Conservation (phyloP, 2,888 invertebrate genomes). For the Aphrophora alni region DNA sequence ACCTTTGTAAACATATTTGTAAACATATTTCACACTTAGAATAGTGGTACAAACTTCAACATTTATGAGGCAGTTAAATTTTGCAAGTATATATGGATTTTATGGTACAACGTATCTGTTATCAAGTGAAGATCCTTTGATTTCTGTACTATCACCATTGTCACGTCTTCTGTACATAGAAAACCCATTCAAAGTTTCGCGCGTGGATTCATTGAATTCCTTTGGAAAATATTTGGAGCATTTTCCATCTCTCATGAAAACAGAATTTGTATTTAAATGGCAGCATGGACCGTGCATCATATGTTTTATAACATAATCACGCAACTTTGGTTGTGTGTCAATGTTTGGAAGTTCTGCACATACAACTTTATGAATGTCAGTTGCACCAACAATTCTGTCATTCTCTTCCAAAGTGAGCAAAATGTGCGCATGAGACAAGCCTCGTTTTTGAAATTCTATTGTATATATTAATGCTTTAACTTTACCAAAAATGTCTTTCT, state of each 20-base stretch:
- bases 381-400: too few relatives aligned
- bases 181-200: not conserved
- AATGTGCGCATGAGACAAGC: too few relatives aligned
- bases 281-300: conserved; percentile 10
- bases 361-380: too few relatives aligned
- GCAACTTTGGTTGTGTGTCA: conserved; percentile 16
- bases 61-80: conserved; percentile 4
- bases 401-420: too few relatives aligned
- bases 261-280: conserved; percentile 2
- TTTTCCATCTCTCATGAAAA: conserved; percentile 19
- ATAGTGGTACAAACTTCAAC: conserved; percentile 11
- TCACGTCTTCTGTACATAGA: conserved; percentile 7
- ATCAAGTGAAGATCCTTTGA: conserved; percentile 10
- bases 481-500: too few relatives aligned
- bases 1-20: too few relatives aligned
- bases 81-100: not conserved
- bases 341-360: too few relatives aligned
- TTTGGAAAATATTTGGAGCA: conserved; percentile 7
- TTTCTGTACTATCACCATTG: too few relatives aligned
- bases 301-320: conserved; percentile 16
- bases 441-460: too few relatives aligned
- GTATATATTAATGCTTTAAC: too few relatives aligned
- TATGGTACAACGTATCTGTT: not conserved
- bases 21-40: too few relatives aligned
- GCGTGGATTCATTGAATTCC: conserved; percentile 12